phyloP scores from a whole-genome alignment of 2,113 vertebrate genomes.

The Nesogale talazaci region DNA sequence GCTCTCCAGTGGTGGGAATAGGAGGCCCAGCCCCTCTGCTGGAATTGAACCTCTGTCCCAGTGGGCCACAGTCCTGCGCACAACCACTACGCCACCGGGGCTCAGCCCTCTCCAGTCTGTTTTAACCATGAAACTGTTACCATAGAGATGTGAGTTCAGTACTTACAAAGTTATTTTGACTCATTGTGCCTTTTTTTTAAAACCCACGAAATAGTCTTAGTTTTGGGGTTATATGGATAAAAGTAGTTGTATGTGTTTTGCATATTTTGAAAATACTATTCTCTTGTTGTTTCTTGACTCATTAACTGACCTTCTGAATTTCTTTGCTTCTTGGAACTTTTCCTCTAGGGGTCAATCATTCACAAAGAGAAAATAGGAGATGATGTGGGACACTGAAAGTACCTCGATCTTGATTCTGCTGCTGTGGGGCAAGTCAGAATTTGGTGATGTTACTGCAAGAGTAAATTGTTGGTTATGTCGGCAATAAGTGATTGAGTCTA shows the following conservation, averaged over 20 bases:
- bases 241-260: constrained; percentile 18
- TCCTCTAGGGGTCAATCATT: background rate
- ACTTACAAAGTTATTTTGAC: constrained; percentile 1
- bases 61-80: no score
- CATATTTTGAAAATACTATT: background rate
- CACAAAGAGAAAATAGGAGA: constrained; percentile 34
- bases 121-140: constrained; percentile 14
- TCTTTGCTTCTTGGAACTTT: constrained; percentile 41
- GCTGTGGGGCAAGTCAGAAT: background rate
- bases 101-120: background rate
- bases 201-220: constrained; percentile 27
- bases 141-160: background rate
- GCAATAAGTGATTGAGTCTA: constrained; percentile 36
- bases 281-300: constrained; percentile 27
- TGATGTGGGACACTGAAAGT: constrained; percentile 5
- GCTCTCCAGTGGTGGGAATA: no score
- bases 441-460: constrained; percentile 36
- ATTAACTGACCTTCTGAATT: constrained; percentile 19
- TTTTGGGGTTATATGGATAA: background rate
- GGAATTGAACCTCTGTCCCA: no score
- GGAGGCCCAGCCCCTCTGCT: no score
- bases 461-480: constrained; percentile 22
- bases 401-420: constrained; percentile 29
- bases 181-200: constrained; percentile 1
- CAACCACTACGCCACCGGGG: no score